These are phyloP conservation scores for Ganaspis brasiliensis DNA, from an alignment of 2,888 invertebrate species.

Conservation along the genomic window DNA sequence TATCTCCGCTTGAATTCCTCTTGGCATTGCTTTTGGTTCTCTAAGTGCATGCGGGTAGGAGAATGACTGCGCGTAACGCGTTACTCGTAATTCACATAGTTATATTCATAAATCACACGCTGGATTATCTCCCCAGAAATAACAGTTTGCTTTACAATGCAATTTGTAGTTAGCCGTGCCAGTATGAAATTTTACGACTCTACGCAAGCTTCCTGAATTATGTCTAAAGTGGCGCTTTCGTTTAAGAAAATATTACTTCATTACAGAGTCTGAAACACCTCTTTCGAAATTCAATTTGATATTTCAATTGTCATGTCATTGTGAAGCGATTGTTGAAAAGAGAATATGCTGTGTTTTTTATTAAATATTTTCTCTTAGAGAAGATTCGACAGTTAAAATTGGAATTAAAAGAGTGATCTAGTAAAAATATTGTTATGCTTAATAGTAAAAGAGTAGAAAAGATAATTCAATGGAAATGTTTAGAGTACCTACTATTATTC, in stretches of 20 bases:
- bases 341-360: no score
- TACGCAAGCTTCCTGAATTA: constrained; percentile 1
- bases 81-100: constrained; percentile 50
- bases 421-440: no score
- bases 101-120: constrained; percentile 52
- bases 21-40: constrained; percentile 1
- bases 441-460: no score
- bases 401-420: no score
- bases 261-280: neutral
- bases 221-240: constrained; percentile 2
- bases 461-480: no score
- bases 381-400: no score
- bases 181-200: neutral
- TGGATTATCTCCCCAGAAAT: constrained; percentile 46
- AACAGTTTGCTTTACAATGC: constrained; percentile 55
- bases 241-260: neutral
- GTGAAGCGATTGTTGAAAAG: no score
- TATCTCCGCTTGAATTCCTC: constrained; percentile 28
- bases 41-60: constrained; percentile 20
- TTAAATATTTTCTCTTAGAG: no score
- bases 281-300: no score
- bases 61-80: constrained; percentile 26
- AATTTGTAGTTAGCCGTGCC: constrained; percentile 10
- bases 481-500: no score
- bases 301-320: no score